Conservation (phyloP, 2,797 vertebrate genomes). For the Coilia nasus region DNA sequence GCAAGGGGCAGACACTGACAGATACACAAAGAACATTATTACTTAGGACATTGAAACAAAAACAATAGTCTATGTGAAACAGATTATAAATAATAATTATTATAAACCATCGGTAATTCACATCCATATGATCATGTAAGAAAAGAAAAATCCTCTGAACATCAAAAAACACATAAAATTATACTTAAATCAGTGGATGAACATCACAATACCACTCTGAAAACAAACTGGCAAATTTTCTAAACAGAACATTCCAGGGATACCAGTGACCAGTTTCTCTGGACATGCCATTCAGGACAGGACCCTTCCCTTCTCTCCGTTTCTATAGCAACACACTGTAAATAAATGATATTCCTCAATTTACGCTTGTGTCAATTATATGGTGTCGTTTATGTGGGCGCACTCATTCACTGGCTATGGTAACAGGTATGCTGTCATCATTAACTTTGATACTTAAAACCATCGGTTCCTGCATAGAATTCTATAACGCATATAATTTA, state of each 20-base stretch:
- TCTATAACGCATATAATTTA: conserved; percentile 60
- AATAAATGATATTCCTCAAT: background rate
- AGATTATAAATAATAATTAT: conserved; percentile 75
- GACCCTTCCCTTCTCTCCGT: background rate
- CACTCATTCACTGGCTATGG: conserved; percentile 20
- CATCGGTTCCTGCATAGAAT: conserved; percentile 70
- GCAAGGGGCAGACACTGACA: conserved; percentile 70
- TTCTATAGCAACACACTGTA: background rate
- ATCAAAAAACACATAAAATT: conserved; percentile 59
- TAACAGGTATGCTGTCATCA: background rate
- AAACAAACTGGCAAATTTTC: conserved; percentile 6
- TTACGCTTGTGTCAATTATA: background rate
- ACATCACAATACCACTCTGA: conserved; percentile 5
- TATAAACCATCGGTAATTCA: conserved; percentile 48
- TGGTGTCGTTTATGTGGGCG: background rate
- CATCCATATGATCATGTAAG: conserved; percentile 61
- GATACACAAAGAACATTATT: conserved; percentile 79
- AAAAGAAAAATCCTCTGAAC: no score
- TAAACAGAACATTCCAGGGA: background rate
- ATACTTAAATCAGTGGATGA: conserved; percentile 70
- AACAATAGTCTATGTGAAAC: conserved; percentile 73
- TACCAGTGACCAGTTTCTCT: background rate
- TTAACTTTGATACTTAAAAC: conserved; percentile 66
- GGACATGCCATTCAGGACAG: background rate
- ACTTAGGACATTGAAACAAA: conserved; percentile 80